Percentiles rank a stretch among this genome's conserved stretches.
Conservation (phyloP, 2,888 invertebrate species). For the Pheosia gnoma region DNA sequence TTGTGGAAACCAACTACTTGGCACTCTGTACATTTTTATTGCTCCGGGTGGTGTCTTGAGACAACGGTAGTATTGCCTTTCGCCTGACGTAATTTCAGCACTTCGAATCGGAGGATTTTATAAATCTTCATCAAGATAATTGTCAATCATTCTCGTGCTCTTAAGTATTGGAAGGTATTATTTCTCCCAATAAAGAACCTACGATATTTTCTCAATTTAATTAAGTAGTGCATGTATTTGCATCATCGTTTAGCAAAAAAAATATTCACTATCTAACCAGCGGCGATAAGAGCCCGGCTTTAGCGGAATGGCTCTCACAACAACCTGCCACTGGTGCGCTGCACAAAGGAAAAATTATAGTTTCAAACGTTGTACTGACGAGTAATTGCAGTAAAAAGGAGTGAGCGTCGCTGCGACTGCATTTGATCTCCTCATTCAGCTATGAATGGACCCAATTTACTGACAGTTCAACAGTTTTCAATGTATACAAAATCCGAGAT, state of each 20-base stretch:
- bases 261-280: slow-evolving; percentile 20
- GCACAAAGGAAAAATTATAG: slow-evolving; percentile 41
- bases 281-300: slow-evolving; percentile 7
- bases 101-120: slow-evolving; percentile 21
- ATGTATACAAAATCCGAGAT: slow-evolving; percentile 34
- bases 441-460: slow-evolving; percentile 53
- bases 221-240: not conserved
- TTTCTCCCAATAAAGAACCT: too few relatives aligned
- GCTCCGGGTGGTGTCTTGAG: slow-evolving; percentile 54
- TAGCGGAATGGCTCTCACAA: slow-evolving; percentile 15
- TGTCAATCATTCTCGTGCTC: slow-evolving; percentile 7
- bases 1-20: slow-evolving; percentile 65
- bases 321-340: slow-evolving; percentile 16
- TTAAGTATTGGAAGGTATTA: not conserved
- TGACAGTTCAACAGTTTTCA: slow-evolving; percentile 41
- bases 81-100: slow-evolving; percentile 27
- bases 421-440: slow-evolving; percentile 51
- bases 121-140: not conserved
- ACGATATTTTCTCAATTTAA: not conserved
- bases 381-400: slow-evolving; percentile 40
- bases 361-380: slow-evolving; percentile 31
- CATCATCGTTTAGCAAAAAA: slow-evolving; percentile 6
- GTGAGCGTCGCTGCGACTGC: slow-evolving; percentile 36
- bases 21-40: slow-evolving; percentile 73
- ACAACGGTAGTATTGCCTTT: slow-evolving; percentile 23